Conservation (phyloP, 1,140 invertebrate species). For the Dendroctonus valens region DNA sequence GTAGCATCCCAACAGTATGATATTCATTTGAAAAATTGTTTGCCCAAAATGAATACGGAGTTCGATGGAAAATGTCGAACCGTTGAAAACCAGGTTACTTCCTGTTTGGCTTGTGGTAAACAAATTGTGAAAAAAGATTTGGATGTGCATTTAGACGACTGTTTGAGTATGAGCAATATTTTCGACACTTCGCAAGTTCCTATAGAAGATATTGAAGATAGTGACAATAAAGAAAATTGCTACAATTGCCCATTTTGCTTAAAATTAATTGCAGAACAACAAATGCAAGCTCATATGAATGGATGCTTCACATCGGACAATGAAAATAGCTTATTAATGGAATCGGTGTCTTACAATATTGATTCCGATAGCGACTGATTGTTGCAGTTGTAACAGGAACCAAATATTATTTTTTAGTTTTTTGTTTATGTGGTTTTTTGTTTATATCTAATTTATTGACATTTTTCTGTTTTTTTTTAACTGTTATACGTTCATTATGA, state of each 20-base stretch:
- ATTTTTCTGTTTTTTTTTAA: no score
- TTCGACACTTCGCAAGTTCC: slow-evolving; percentile 33
- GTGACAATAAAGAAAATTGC: slow-evolving; percentile 19
- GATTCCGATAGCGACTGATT: no score
- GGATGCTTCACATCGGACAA: slow-evolving; percentile 33
- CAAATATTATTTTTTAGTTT: no score
- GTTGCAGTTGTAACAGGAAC: no score
- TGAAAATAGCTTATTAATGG: not conserved
- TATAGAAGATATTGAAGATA: slow-evolving; percentile 26
- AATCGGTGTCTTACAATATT: no score
- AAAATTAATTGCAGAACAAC: slow-evolving; percentile 33
- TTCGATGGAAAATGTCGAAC: slow-evolving; percentile 43
- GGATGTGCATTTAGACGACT: slow-evolving; percentile 66
- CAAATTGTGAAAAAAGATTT: slow-evolving; percentile 53
- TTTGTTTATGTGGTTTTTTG: no score
- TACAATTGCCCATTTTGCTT: slow-evolving; percentile 46
- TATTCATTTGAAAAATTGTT: slow-evolving; percentile 57
- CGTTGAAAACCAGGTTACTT: slow-evolving; percentile 31
- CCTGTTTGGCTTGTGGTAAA: slow-evolving; percentile 64
- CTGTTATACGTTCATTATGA: no score
- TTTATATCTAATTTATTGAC: no score
- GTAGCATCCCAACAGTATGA: slow-evolving; percentile 50
- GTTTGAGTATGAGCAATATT: slow-evolving; percentile 45
- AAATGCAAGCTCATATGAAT: slow-evolving; percentile 43
- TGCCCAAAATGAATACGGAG: slow-evolving; percentile 52